Evolutionary conservation across 2,113 vertebrate genomes (phyloP), one percentile per base, ranked within the genome.

Genomic region (Tiliqua scincoides): DNA sequence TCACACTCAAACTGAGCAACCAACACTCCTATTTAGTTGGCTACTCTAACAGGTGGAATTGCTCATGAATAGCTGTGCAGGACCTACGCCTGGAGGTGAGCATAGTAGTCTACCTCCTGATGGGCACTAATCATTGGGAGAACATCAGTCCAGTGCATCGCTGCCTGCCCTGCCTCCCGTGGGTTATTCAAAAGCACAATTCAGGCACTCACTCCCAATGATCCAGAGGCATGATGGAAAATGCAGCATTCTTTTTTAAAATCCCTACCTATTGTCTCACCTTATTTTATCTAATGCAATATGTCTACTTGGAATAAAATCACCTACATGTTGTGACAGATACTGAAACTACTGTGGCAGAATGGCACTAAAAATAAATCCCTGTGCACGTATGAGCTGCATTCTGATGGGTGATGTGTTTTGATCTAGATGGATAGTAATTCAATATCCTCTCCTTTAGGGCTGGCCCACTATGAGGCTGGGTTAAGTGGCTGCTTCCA

Each of bases 291-390:
- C 8, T 48, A 48, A 48, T 48, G 43, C 8, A 48, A 48, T 48
- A 48, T 8, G 43, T 5, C 43, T 48, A 48, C 43, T 48, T 48
- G 43, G 43, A 48, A 48, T 48, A 8, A 48, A 48, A 48, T 48
- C 43, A 48, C 54, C 87, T 85, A 88, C 89, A 84, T 91, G 93
- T 95, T 96, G 96, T 96, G 96, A 96, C 96, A 97, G 96, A 97
- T 94, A 96, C 93, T 82, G 86, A 91, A 88, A 89, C 11, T 75
- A 7, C 52, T 21, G 72, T 79, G 72, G 79, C 32, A 82, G 43
- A 35, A 61, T 30, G 10, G 30, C 8, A n/a, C 8, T 48, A 48
- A 48, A 48, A 48, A 48, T 48, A 48, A 48, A 48, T 48, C 4
- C 43, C 43, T 48, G 4, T n/a, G n/a, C n/a, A n/a, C n/a, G n/a